Conservation (phyloP, 2,797 vertebrate genomes). For the Psittacula derbiana region DNA sequence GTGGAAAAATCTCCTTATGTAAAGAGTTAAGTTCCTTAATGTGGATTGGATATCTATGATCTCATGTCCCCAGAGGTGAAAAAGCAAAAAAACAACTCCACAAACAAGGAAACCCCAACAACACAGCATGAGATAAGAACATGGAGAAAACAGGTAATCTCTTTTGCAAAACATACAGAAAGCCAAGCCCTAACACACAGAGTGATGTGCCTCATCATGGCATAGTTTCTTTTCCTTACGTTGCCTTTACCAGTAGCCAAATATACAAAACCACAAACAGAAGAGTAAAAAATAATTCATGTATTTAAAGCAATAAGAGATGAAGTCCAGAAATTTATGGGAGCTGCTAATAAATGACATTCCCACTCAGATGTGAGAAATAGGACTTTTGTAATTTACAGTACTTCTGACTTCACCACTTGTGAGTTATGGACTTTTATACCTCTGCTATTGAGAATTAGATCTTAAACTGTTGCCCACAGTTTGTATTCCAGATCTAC, state of each 20-base stretch:
- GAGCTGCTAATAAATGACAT: neutral
- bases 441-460: neutral
- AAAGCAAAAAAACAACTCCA: neutral
- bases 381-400: neutral
- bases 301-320: neutral
- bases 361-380: neutral
- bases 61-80: neutral
- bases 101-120: neutral
- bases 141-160: neutral
- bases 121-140: neutral
- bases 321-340: neutral
- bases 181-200: neutral
- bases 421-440: neutral
- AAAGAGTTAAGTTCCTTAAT: neutral
- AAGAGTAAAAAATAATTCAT: neutral
- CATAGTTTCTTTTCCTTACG: neutral
- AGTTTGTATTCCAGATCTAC: neutral
- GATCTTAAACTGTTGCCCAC: neutral
- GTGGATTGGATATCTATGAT: neutral
- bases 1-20: neutral
- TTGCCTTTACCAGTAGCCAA: neutral
- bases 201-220: neutral
- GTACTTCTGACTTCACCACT: neutral
- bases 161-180: neutral
- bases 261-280: neutral